Evolutionary conservation across 2,888 invertebrate species (phyloP).

Genomic region (Xylota sylvarum): DNA sequence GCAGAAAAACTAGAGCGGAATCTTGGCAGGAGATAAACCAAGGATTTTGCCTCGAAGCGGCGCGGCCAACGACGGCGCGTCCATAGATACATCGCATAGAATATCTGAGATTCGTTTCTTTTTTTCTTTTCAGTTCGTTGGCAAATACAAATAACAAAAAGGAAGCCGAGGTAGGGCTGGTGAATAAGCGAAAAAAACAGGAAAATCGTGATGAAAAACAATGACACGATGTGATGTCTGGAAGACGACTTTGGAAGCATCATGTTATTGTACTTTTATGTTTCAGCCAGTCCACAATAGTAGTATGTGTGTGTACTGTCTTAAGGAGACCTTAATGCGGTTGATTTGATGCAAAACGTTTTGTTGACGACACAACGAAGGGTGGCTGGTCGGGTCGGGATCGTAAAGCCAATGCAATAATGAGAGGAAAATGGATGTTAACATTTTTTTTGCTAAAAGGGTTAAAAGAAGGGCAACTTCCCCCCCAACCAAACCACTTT

Average conservation of each 20-base stretch:
- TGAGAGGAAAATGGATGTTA: constrained; percentile 69
- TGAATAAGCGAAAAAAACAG: constrained; percentile 52
- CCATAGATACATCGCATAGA: constrained; percentile 5
- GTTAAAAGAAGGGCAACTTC: constrained; percentile 52
- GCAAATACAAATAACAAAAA: constrained; percentile 40
- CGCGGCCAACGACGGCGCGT: constrained; percentile 19
- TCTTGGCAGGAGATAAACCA: constrained; percentile 69
- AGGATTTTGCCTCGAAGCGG: constrained; percentile 56
- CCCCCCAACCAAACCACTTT: too few relatives aligned
- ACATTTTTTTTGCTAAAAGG: constrained; percentile 53
- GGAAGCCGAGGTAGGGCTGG: constrained; percentile 9
- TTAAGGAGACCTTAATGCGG: constrained; percentile 47
- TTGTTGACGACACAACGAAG: not conserved
- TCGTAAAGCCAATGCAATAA: constrained; percentile 47
- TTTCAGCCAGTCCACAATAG: constrained; percentile 31
- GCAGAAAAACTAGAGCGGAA: constrained; percentile 69
- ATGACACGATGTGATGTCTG: constrained; percentile 76
- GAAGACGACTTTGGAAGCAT: constrained; percentile 67
- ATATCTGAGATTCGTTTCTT: constrained; percentile 19
- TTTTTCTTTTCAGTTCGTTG: constrained; percentile 26
- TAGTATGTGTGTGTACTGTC: constrained; percentile 7
- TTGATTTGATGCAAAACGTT: constrained; percentile 65
- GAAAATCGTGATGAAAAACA: constrained; percentile 76
- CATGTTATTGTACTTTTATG: constrained; percentile 46
- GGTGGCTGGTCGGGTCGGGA: constrained; percentile 5